These are phyloP conservation scores for Hirtodrosophila confusa DNA, from an alignment of 2,888 invertebrate genomes.

Conservation along the genomic window DNA sequence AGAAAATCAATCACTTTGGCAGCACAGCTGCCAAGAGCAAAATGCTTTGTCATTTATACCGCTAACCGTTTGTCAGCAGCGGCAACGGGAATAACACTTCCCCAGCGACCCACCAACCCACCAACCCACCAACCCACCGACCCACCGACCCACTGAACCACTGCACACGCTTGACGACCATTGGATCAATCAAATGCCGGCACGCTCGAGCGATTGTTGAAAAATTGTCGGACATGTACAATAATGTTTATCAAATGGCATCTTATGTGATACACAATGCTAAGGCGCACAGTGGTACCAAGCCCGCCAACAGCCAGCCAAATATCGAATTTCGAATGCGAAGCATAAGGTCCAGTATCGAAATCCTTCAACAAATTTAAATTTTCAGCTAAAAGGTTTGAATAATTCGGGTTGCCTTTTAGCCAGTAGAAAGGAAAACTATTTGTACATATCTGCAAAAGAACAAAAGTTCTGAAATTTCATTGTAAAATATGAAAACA, in stretches of 20 bases:
- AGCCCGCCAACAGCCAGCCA: too few species aligned
- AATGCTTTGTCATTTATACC: constrained; percentile 70
- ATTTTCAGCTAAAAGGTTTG: too few species aligned
- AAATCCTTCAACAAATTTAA: too few species aligned
- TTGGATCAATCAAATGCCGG: constrained; percentile 73
- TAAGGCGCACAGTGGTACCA: background rate
- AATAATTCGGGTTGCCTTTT: too few species aligned
- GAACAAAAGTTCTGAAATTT: too few species aligned
- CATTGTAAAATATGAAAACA: too few species aligned
- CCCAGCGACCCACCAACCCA: background rate
- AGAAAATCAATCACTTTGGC: constrained; percentile 69
- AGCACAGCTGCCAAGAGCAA: constrained; percentile 63
- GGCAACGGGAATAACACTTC: background rate
- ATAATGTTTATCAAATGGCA: constrained; percentile 77
- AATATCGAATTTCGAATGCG: too few species aligned
- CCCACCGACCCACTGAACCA: background rate
- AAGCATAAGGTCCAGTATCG: too few species aligned
- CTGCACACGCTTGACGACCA: constrained; percentile 28
- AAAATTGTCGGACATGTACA: constrained; percentile 78
- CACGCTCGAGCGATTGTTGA: constrained; percentile 72
- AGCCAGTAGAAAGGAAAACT: too few species aligned
- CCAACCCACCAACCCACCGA: constrained; percentile 1
- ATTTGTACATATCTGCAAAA: too few species aligned
- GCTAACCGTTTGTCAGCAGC: constrained; percentile 40
- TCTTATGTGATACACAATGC: constrained; percentile 49